phyloP scores from a whole-genome alignment of 2,797 vertebrate species.

The Spatula clypeata region DNA sequence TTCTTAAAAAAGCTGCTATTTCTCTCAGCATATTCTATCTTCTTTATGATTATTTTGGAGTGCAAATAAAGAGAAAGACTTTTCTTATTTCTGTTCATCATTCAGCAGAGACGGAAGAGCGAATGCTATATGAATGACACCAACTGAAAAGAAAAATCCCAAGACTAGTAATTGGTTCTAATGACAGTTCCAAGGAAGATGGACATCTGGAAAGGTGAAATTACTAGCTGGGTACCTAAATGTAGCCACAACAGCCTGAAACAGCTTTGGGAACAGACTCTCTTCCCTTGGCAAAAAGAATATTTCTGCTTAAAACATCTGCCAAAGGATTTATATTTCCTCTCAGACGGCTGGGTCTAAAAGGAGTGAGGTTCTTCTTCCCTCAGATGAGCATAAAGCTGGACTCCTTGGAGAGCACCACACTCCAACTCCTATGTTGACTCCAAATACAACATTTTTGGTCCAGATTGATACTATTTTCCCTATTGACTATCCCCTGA shows the following conservation, averaged over 20 bases:
- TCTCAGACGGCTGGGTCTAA: background rate
- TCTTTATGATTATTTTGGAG: background rate
- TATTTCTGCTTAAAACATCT: background rate
- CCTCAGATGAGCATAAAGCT: background rate
- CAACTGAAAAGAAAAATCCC: background rate
- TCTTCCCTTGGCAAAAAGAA: background rate
- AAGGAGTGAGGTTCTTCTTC: constrained; percentile 11
- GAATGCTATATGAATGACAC: background rate
- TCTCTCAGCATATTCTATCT: background rate
- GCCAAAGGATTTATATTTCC: constrained; percentile 3
- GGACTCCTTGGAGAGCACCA: background rate
- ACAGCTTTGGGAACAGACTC: background rate
- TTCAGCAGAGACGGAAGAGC: background rate
- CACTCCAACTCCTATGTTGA: background rate
- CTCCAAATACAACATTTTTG: background rate
- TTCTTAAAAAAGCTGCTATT: background rate
- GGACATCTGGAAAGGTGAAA: background rate
- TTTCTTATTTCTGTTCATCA: background rate
- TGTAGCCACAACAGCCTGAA: background rate
- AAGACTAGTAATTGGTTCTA: background rate
- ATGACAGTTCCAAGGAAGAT: background rate
- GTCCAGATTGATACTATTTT: background rate
- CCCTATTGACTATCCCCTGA: background rate
- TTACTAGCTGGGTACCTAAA: background rate
- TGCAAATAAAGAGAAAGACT: background rate